Conservation (phyloP, 2,113 vertebrate genomes). For the human region GRCh38 chr14:70705501-70706000, state of each 20-base stretch:
- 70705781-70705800: not conserved
- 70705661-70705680: not conserved
- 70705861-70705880: not conserved
- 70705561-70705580: not conserved
- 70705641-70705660: not conserved
- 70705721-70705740: not conserved
- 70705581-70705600: not conserved
- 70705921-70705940: not conserved
- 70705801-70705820: not conserved
- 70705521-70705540: not conserved
- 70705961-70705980: not conserved
- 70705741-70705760: not conserved
- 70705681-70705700: constrained; percentile 2
- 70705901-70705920: not conserved
- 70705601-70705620: not conserved
- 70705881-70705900: not conserved
- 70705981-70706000: not conserved
- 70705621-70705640: not conserved
- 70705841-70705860: not conserved
- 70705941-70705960: not conserved
- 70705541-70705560: not conserved
- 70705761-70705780: not conserved
- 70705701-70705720: not conserved
- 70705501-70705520: not conserved
- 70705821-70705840: not conserved